These are phyloP conservation scores for Meloidogyne floridensis DNA, from an alignment of 1,140 invertebrate genomes.

Conservation along the genomic window DNA sequence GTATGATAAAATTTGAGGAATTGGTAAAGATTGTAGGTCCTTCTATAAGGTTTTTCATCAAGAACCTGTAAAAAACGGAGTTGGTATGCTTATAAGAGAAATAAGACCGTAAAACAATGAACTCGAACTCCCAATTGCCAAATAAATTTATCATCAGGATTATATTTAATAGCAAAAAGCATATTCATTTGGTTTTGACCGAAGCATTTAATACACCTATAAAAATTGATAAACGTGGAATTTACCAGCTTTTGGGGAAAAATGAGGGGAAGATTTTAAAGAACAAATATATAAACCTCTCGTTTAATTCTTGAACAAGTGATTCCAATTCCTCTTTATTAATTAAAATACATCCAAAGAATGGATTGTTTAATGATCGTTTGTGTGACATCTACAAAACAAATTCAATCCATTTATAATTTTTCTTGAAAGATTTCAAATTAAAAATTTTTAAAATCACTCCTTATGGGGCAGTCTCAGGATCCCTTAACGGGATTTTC, in stretches of 20 bases:
- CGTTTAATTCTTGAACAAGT: constrained; percentile 19
- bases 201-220: constrained; percentile 16
- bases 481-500: too few relatives aligned
- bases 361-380: background rate
- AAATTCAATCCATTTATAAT: too few relatives aligned
- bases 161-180: constrained; percentile 24
- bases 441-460: too few relatives aligned
- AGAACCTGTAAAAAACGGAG: constrained; percentile 13
- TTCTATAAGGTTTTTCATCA: constrained; percentile 21
- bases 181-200: constrained; percentile 14
- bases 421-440: too few relatives aligned
- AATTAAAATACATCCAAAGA: constrained; percentile 15
- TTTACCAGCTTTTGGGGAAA: too few relatives aligned
- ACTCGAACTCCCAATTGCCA: constrained; percentile 24
- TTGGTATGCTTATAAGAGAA: background rate
- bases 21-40: constrained; percentile 25
- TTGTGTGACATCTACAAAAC: too few relatives aligned
- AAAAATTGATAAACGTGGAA: background rate
- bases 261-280: too few relatives aligned
- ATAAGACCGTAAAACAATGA: constrained; percentile 26
- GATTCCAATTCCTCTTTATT: constrained; percentile 20
- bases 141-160: constrained; percentile 8
- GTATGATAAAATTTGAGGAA: constrained; percentile 29
- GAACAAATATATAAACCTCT: constrained; percentile 19
- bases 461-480: too few relatives aligned